Evolutionary conservation across 2,888 invertebrate species (phyloP), one percentile per base, ranked within the genome.

Genomic region (Petrolisthes manimaculis): DNA sequence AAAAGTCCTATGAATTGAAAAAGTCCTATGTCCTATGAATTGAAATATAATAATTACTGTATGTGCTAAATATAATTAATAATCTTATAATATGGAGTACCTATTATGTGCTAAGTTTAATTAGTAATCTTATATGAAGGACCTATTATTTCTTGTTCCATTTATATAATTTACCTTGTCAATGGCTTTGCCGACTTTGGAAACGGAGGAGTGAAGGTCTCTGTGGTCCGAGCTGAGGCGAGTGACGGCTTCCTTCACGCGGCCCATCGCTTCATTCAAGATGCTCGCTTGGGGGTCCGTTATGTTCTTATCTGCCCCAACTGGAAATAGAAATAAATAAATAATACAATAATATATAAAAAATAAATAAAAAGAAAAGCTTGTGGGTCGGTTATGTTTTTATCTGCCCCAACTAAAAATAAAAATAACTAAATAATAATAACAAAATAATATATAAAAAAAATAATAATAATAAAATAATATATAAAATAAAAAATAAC

Each of bases 151-250:
- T n/a, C n/a, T n/a, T 18, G 24, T 67, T 12, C 37, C 4, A 67
- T 12, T 21, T 53, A 6, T 9, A 51, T 37, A 37, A 61, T 92
- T 92, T 92, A 95, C 95, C 92, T 97, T 95, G 93, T 99, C 99
- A 92, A 99, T 97, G 0, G 97, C 96, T 94, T 99, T 99, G 83
- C 99, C 99, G 82, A 99, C 97, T 94, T 97, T 97, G 0, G 99
- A 99, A 5, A 95, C 95, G 5, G 95, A 95, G 91, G 95, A 95
- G 92, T 98, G 97, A 21, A 97, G 94, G 90, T 95, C 94, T 91
- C 97, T 94, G 92, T 97, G 97, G 93, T 98, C 98, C 89, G 96
- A 95, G 0, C 97, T 96, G 92, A 98, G 94, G 92, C 96, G 95
- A 91, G 96, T 95, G 0, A 97, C 95, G 53, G 96, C 96, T 92